These are phyloP conservation scores for Holocentrus rufus DNA, from an alignment of 2,797 vertebrate genomes.

Conservation along the genomic window DNA sequence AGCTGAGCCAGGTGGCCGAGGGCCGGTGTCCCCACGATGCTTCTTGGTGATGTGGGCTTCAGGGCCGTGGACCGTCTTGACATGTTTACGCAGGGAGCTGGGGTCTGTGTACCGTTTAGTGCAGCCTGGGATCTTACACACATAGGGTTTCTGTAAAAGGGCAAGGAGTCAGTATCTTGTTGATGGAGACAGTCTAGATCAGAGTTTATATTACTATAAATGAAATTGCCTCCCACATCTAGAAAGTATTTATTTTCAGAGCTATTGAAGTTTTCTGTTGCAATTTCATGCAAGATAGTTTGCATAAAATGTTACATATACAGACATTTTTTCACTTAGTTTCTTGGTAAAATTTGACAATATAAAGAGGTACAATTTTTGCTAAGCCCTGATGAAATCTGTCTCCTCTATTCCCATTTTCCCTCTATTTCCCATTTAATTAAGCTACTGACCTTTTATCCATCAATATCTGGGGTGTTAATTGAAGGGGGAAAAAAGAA, in stretches of 20 bases:
- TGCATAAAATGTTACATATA: no score
- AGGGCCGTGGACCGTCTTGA: slow-evolving; percentile 96
- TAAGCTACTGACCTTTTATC: no score
- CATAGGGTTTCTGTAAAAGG: slow-evolving; percentile 91
- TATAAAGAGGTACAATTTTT: neutral
- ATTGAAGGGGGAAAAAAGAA: neutral
- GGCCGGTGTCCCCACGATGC: slow-evolving; percentile 90
- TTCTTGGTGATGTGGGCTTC: slow-evolving; percentile 98
- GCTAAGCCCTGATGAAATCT: no score
- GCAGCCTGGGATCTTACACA: slow-evolving; percentile 97
- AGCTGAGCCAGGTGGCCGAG: slow-evolving; percentile 77
- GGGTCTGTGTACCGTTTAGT: slow-evolving; percentile 98
- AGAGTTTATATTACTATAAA: no score
- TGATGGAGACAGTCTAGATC: neutral
- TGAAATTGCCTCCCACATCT: no score
- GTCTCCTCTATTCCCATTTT: no score
- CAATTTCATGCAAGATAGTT: neutral
- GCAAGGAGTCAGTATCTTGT: slow-evolving; percentile 6
- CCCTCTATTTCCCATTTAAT: no score
- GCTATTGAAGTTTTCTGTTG: neutral
- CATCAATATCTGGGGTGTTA: no score
- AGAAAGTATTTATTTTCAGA: neutral
- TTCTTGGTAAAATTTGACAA: neutral
- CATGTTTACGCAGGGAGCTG: slow-evolving; percentile 95
- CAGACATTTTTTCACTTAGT: no score